Percentiles rank a stretch among this genome's conserved stretches.
Evolutionary conservation across 1,140 invertebrate species (phyloP).

Genomic region (Aphaenogaster rudis): DNA sequence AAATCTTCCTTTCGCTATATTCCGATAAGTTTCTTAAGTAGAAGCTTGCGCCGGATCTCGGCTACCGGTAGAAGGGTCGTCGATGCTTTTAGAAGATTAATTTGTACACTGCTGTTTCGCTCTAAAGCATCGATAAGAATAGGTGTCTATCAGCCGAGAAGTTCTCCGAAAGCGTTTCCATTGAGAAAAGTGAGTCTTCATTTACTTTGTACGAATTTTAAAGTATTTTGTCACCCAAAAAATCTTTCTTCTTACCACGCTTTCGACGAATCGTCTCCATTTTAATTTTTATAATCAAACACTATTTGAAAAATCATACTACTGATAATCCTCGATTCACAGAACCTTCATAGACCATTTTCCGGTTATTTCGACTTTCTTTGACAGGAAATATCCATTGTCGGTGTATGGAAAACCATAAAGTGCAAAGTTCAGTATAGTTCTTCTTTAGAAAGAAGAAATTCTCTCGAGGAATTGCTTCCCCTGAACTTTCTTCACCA

Average conservation of each 20-base stretch:
- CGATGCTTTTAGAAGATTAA: constrained; percentile 75
- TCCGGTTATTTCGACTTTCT: not conserved
- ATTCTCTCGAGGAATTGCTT: constrained; percentile 46
- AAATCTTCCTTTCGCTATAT: constrained; percentile 61
- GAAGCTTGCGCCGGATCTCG: not conserved
- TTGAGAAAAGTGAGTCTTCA: not conserved
- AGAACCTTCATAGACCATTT: not conserved
- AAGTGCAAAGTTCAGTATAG: constrained; percentile 29
- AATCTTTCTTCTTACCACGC: not conserved
- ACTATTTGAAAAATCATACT: not conserved
- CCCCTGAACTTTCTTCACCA: not conserved
- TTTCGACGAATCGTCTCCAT: not conserved
- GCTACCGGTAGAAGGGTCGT: constrained; percentile 13
- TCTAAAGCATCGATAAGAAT: constrained; percentile 57
- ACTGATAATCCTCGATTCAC: not conserved
- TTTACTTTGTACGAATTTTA: constrained; percentile 31
- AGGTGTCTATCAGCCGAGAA: not conserved
- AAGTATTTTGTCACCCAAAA: not conserved
- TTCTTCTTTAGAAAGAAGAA: constrained; percentile 27
- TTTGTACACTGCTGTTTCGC: constrained; percentile 61
- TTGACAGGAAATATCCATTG: constrained; percentile 49
- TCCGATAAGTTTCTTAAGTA: constrained; percentile 70
- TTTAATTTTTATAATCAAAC: not conserved
- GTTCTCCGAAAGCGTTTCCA: not conserved
- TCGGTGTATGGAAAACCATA: constrained; percentile 2